Evolutionary conservation across 2,113 vertebrate genomes (phyloP).

Genomic region (Camelus bactrianus): DNA sequence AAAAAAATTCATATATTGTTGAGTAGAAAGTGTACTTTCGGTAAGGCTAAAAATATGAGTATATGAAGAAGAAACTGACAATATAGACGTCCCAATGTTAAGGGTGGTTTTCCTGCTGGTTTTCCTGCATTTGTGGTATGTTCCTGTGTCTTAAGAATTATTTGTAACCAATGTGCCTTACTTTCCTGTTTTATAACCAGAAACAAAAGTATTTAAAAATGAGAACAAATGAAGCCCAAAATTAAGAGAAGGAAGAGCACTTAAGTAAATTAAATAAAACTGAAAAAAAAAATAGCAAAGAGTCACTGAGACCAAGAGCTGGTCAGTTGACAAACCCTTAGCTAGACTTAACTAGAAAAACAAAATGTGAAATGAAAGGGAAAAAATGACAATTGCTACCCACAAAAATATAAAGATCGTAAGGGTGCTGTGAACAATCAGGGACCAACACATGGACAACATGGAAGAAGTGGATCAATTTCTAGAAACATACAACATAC

Average conservation of each 20-base stretch:
- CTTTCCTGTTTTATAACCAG: background rate
- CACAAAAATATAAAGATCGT: background rate
- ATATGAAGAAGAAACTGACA: background rate
- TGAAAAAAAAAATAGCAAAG: background rate
- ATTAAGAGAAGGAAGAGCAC: background rate
- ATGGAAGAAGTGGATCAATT: background rate
- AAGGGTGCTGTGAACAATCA: background rate
- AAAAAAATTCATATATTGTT: background rate
- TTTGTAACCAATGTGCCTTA: background rate
- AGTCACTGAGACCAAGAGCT: background rate
- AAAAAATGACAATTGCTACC: background rate
- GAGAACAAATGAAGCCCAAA: background rate
- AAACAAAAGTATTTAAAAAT: conserved; percentile 6
- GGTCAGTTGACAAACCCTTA: background rate
- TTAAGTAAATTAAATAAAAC: background rate
- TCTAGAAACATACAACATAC: background rate
- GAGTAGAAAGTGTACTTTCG: background rate
- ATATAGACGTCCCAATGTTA: background rate
- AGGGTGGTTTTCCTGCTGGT: background rate
- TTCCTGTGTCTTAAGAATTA: conserved; percentile 18
- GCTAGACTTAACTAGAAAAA: background rate
- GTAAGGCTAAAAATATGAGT: background rate
- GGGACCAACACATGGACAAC: background rate
- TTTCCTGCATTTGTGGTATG: background rate
- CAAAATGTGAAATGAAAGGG: background rate